Evolutionary conservation across 2,797 vertebrate species (phyloP).

Genomic region (Balearica regulorum): DNA sequence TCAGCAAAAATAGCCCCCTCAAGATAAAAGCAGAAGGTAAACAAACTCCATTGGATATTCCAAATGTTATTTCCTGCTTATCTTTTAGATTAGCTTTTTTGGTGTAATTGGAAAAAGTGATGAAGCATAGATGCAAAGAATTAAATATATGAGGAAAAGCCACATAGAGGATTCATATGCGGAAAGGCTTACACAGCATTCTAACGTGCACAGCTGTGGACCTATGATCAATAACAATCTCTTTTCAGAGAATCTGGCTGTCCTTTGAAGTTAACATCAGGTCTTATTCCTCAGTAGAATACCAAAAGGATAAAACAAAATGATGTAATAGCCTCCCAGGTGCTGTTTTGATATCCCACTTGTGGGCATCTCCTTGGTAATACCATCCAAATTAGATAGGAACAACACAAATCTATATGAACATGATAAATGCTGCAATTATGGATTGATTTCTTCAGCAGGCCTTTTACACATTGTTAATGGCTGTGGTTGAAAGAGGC

Average conservation of each 20-base stretch:
- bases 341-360: slow-evolving; percentile 21
- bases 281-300: slow-evolving; percentile 29
- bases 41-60: background rate
- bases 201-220: background rate
- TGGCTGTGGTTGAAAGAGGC: background rate
- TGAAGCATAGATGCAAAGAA: background rate
- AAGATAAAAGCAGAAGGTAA: background rate
- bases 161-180: background rate
- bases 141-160: background rate
- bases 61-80: background rate
- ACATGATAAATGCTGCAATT: slow-evolving; percentile 52
- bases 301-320: slow-evolving; percentile 11
- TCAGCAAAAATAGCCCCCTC: background rate
- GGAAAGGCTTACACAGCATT: background rate
- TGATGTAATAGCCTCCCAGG: slow-evolving; percentile 9
- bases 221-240: slow-evolving; percentile 54
- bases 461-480: slow-evolving; percentile 5
- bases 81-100: background rate
- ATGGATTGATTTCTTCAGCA: slow-evolving; percentile 43
- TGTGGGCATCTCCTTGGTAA: background rate
- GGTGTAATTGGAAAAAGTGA: background rate
- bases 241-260: slow-evolving; percentile 55
- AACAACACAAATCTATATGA: slow-evolving; percentile 35
- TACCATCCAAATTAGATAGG: slow-evolving; percentile 16
- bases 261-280: slow-evolving; percentile 59